Conservation (phyloP, 2,113 vertebrate genomes). For the Pipa parva region DNA sequence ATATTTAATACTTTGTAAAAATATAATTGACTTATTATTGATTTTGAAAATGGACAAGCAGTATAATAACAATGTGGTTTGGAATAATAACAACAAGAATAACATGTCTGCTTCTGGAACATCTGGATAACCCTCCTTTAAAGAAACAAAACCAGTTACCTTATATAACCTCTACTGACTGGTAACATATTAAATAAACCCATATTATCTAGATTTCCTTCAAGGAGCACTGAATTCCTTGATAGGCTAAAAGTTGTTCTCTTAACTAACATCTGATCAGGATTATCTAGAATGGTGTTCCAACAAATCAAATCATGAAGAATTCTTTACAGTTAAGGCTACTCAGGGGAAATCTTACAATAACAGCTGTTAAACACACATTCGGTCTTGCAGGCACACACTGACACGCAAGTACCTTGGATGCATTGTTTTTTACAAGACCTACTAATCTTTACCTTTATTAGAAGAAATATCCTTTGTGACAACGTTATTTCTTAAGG, state of each 20-base stretch:
- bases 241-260: conserved; percentile 59
- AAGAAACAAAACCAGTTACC: conserved; percentile 66
- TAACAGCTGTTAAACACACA: conserved; percentile 36
- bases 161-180: conserved; percentile 60
- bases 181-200: conserved; percentile 56
- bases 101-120: conserved; percentile 57
- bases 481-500: neutral
- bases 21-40: conserved; percentile 49
- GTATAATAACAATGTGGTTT: conserved; percentile 50
- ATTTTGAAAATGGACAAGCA: conserved; percentile 54
- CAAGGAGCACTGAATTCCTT: conserved; percentile 52
- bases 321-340: conserved; percentile 55
- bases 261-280: conserved; percentile 63
- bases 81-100: conserved; percentile 55
- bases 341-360: conserved; percentile 46
- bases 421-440: conserved; percentile 1
- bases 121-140: conserved; percentile 60
- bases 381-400: neutral
- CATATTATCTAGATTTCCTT: conserved; percentile 54
- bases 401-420: neutral
- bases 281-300: conserved; percentile 61
- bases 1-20: conserved; percentile 49
- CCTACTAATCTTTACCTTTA: neutral
- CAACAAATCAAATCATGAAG: conserved; percentile 61
- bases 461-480: neutral